phyloP scores from a whole-genome alignment of 1,140 invertebrate genomes.

The Drosophila nebulosa region DNA sequence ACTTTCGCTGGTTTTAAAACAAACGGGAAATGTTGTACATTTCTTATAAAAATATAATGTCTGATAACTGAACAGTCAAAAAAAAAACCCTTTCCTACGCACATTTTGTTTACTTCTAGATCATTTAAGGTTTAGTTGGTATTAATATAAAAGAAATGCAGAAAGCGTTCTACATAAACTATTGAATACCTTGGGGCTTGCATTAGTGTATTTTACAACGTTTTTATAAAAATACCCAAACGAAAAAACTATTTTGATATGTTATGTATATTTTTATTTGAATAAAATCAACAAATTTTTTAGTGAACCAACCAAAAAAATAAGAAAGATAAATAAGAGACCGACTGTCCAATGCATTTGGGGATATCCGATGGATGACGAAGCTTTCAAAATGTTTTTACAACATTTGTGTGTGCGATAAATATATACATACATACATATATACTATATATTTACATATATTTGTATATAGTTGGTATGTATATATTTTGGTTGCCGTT shows the following conservation, averaged over 20 bases:
- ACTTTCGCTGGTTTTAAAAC: too few species aligned
- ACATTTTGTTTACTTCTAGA: neutral
- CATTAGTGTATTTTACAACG: constrained; percentile 2
- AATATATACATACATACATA: neutral
- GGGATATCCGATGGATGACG: constrained; percentile 29
- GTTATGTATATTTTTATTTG: constrained; percentile 52
- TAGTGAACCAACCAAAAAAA: constrained; percentile 10
- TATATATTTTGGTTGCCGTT: constrained; percentile 26
- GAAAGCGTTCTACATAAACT: neutral
- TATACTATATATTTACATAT: too few species aligned
- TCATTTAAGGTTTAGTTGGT: neutral
- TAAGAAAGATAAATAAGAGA: constrained; percentile 34
- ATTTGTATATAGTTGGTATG: constrained; percentile 2
- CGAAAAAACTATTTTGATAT: constrained; percentile 41
- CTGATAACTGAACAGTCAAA: too few species aligned
- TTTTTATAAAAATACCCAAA: constrained; percentile 20
- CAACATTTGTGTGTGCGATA: constrained; percentile 50
- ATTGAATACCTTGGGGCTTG: neutral
- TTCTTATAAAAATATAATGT: too few species aligned
- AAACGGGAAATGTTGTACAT: too few species aligned
- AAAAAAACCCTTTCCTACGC: neutral
- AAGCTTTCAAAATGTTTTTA: constrained; percentile 70
- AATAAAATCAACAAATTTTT: constrained; percentile 63
- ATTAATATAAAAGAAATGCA: neutral
- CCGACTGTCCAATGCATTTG: constrained; percentile 24